Evolutionary conservation across 2,797 vertebrate genomes (phyloP).

Genomic region (Furcifer pardalis): DNA sequence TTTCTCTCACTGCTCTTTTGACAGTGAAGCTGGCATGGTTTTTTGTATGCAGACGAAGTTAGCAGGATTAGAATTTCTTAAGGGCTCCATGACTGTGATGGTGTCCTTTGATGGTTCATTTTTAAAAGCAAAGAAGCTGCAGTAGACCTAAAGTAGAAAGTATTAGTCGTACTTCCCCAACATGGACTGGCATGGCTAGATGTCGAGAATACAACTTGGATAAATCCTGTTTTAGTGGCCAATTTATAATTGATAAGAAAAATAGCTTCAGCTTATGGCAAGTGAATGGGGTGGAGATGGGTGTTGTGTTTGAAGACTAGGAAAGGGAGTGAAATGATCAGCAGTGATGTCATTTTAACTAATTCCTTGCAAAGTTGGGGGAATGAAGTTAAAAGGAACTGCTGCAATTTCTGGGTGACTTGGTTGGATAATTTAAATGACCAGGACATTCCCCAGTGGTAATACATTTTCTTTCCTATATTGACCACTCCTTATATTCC

Average conservation of each 20-base stretch:
- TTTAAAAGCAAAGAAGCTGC: conserved; percentile 6
- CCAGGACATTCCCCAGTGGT: conserved; percentile 66
- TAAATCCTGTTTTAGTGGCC: conserved; percentile 40
- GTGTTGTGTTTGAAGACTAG: conserved; percentile 19
- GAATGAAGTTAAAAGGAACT: conserved; percentile 75
- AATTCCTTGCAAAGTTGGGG: conserved; percentile 67
- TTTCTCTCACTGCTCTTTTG: conserved; percentile 55
- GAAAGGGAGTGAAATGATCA: conserved; percentile 61
- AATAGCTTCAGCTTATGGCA: conserved; percentile 61
- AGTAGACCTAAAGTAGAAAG: background rate
- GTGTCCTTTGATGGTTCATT: conserved; percentile 43
- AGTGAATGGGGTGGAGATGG: conserved; percentile 60
- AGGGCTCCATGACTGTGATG: conserved; percentile 45
- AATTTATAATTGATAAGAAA: conserved; percentile 57
- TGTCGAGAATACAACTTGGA: conserved; percentile 33
- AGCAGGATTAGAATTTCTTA: conserved; percentile 55
- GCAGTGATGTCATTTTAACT: conserved; percentile 77
- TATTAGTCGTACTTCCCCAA: conserved; percentile 25
- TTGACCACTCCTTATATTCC: conserved; percentile 47
- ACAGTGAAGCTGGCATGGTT: conserved; percentile 65
- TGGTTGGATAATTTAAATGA: conserved; percentile 67
- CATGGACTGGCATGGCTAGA: conserved; percentile 14
- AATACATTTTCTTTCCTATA: conserved; percentile 69
- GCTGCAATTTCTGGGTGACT: conserved; percentile 71
- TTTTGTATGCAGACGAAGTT: conserved; percentile 37